Percentiles rank a stretch among this genome's conserved stretches.
phyloP scores from a whole-genome alignment of 2,797 vertebrate genomes.

The Silurus lanzhouensis region DNA sequence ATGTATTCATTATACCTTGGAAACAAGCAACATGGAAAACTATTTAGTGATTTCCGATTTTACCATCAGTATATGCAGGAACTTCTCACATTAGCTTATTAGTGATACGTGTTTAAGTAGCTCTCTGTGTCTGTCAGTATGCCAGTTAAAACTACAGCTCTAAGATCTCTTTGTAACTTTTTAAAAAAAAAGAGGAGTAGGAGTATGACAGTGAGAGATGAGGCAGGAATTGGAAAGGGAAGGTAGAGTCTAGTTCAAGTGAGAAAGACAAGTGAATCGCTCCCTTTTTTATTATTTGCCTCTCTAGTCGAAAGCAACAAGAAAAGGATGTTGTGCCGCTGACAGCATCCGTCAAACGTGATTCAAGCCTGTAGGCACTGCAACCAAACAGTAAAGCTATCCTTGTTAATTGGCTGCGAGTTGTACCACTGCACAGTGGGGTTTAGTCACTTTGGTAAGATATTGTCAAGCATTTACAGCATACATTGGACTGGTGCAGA shows the following conservation, averaged over 20 bases:
- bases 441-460: conserved; percentile 17
- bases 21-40: not conserved
- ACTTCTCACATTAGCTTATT: conserved; percentile 4
- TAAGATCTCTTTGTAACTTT: conserved; percentile 22
- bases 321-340: conserved; percentile 39
- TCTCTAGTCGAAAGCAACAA: conserved; percentile 1
- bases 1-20: not conserved
- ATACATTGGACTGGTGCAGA: not conserved
- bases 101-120: conserved; percentile 12
- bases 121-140: conserved; percentile 34
- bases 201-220: conserved; percentile 8
- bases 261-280: conserved; percentile 40
- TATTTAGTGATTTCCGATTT: not conserved
- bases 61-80: not conserved
- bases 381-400: conserved; percentile 39
- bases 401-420: conserved; percentile 65
- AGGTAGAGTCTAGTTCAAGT: conserved; percentile 49
- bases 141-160: conserved; percentile 17
- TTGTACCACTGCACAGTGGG: conserved; percentile 13
- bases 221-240: conserved; percentile 31
- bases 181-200: not conserved
- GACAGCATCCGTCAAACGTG: conserved; percentile 58
- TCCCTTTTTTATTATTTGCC: conserved; percentile 34
- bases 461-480: conserved; percentile 1
- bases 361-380: conserved; percentile 52